Percentiles rank a stretch among this genome's conserved stretches.
Evolutionary conservation across 1,140 invertebrate species (phyloP).

Genomic region (Megalopta genalis): DNA sequence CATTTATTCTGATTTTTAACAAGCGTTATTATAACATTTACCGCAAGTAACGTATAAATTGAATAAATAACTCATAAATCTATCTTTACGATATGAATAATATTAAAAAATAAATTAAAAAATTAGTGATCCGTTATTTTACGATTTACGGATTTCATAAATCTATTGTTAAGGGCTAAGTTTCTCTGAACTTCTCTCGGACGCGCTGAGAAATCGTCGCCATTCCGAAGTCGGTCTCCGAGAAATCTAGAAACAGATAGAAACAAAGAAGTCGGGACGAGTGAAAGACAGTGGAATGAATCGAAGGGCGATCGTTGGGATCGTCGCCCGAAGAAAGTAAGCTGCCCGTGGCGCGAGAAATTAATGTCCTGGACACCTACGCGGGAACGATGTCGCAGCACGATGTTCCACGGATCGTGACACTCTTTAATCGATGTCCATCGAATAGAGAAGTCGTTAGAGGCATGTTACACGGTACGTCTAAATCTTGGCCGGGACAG

Average conservation of each 20-base stretch:
- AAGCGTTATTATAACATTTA: no score
- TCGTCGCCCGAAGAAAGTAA: constrained; percentile 30
- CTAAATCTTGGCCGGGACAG: constrained; percentile 9
- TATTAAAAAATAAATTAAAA: no score
- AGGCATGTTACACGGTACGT: constrained; percentile 32
- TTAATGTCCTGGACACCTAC: constrained; percentile 40
- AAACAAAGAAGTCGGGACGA: background rate
- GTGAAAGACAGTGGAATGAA: background rate
- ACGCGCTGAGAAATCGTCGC: no score
- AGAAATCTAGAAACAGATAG: background rate
- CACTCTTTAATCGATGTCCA: constrained; percentile 44
- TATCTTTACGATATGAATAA: no score
- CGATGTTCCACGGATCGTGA: constrained; percentile 38
- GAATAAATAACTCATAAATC: no score
- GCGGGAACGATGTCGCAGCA: constrained; percentile 13
- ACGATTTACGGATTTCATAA: no score
- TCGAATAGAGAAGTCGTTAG: constrained; percentile 42
- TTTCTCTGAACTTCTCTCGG: no score
- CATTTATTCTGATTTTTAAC: no score
- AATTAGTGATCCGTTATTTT: no score
- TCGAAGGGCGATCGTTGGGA: constrained; percentile 14
- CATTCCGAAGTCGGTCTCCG: no score
- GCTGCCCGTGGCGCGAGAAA: constrained; percentile 33
- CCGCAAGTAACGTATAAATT: no score
- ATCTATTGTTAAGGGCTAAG: no score